Conservation (phyloP, 2,888 invertebrate genomes). For the Parascotia fuliginaria region DNA sequence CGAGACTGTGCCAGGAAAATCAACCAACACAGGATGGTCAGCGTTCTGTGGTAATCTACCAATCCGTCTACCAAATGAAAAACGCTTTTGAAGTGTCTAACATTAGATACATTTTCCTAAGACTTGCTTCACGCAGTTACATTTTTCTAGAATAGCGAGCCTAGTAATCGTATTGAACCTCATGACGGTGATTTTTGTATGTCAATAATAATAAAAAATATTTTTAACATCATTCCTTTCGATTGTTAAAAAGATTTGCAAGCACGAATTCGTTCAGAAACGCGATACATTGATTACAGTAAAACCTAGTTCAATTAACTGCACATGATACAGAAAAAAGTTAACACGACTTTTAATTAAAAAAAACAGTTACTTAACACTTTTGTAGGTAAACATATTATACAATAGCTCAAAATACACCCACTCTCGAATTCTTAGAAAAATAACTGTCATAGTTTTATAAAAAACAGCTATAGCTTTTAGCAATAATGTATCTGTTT, state of each 20-base stretch:
- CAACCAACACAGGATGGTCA: no score
- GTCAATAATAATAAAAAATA: neutral
- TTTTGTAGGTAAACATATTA: neutral
- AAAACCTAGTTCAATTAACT: slow-evolving; percentile 1
- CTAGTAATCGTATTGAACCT: no score
- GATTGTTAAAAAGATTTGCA: neutral
- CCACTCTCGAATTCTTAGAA: neutral
- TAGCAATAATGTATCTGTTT: no score
- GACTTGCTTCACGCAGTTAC: no score
- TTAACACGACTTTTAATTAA: neutral
- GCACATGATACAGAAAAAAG: neutral
- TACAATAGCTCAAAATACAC: neutral
- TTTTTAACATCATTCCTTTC: neutral
- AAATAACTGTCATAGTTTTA: neutral
- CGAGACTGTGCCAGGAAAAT: no score
- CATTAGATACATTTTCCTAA: no score
- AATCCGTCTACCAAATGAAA: no score
- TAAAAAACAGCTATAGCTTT: neutral
- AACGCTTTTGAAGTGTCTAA: no score
- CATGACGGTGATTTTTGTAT: no score
- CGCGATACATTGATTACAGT: neutral
- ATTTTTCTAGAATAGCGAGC: no score
- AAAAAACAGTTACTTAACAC: neutral
- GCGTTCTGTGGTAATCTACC: no score
- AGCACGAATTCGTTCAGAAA: neutral